These are phyloP conservation scores for Coracias cyanogaster DNA, from an alignment of 2,797 vertebrate genomes.

Conservation along the genomic window DNA sequence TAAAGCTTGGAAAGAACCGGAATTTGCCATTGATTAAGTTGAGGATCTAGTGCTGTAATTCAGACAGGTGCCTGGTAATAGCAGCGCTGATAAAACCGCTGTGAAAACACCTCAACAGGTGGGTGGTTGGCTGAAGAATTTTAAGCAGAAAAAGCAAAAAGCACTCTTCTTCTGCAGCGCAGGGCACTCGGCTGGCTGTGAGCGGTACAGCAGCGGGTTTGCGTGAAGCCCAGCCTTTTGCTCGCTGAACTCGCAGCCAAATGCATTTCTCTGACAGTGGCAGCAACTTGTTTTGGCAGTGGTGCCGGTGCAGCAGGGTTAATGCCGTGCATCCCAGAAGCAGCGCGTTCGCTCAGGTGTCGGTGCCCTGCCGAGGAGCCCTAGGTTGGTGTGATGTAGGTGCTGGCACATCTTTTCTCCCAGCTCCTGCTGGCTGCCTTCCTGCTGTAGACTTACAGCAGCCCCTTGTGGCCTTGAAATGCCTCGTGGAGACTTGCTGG, in stretches of 20 bases:
- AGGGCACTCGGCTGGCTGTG: background rate
- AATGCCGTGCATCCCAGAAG: rapidly evolving
- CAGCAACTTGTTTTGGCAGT: background rate
- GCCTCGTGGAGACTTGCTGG: background rate
- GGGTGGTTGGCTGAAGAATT: background rate
- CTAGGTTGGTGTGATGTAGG: background rate
- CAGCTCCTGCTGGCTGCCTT: background rate
- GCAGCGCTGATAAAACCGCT: background rate
- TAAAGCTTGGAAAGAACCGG: background rate
- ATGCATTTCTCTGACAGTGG: rapidly evolving
- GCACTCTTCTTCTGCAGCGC: background rate
- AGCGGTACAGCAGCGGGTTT: rapidly evolving
- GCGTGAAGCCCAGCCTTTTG: background rate
- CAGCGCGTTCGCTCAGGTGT: background rate
- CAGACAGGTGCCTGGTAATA: background rate
- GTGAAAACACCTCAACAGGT: background rate
- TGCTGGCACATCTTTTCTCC: background rate
- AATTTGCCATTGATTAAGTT: background rate
- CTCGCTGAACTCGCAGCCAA: background rate
- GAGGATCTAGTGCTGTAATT: background rate
- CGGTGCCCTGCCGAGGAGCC: rapidly evolving
- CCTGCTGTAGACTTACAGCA: conserved; percentile 40
- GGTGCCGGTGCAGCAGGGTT: background rate
- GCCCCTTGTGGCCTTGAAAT: conserved; percentile 62
- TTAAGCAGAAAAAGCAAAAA: background rate